Conservation (phyloP, 1,140 invertebrate species). For the Drosophila yakuba region DNA sequence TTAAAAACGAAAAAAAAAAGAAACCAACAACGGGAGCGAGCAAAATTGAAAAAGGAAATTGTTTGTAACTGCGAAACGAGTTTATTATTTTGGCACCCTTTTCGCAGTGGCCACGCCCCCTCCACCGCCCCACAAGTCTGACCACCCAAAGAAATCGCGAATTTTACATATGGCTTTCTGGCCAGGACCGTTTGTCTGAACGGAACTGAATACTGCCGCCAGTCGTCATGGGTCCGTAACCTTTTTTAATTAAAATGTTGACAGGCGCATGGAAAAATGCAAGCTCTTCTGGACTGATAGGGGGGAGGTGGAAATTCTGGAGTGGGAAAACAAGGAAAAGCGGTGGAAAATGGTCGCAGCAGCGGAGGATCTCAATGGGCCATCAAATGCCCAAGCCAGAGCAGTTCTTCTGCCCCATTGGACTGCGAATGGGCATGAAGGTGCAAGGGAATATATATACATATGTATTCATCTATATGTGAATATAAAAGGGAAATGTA, state of each 20-base stretch:
- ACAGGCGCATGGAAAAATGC: conserved; percentile 83
- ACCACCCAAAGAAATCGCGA: conserved; percentile 73
- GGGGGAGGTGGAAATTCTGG: not conserved
- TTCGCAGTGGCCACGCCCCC: conserved; percentile 38
- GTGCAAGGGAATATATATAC: not conserved
- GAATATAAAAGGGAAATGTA: too few relatives aligned
- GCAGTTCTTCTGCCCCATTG: conserved; percentile 40
- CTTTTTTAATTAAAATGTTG: conserved; percentile 85
- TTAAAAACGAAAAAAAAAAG: conserved; percentile 13
- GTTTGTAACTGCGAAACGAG: conserved; percentile 84
- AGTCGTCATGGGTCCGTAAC: conserved; percentile 71
- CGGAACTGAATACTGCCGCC: conserved; percentile 15
- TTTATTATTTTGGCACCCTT: conserved; percentile 85
- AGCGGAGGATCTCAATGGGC: conserved; percentile 26
- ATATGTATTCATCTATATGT: too few relatives aligned
- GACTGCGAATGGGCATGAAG: conserved; percentile 24
- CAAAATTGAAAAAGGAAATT: conserved; percentile 85
- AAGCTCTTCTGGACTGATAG: conserved; percentile 23
- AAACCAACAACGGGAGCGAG: conserved; percentile 48
- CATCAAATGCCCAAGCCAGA: conserved; percentile 46
- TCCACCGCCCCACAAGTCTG: conserved; percentile 23
- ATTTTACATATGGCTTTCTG: conserved; percentile 72
- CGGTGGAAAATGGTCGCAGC: conserved; percentile 3
- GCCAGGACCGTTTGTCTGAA: conserved; percentile 25
- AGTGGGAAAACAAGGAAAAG: not conserved